Evolutionary conservation across 2,113 vertebrate species (phyloP).

Genomic region (Corythornis madagascariensis): DNA sequence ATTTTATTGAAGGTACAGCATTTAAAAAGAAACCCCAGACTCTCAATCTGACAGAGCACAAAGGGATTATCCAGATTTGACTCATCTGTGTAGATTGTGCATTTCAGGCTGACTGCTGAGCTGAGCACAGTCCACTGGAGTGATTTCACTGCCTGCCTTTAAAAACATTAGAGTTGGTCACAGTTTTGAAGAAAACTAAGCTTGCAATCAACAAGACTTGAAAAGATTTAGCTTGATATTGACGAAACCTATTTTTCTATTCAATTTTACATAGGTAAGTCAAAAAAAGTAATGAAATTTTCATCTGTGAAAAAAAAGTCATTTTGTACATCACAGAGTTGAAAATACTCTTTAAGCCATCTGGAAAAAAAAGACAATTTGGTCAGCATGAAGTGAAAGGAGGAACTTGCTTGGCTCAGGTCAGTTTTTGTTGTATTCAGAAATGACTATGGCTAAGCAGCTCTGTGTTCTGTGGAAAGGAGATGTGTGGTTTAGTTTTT

Average conservation of each 20-base stretch:
- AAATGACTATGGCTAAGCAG: not conserved
- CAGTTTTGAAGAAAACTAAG: not conserved
- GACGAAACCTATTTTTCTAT: not conserved
- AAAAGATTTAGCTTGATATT: not conserved
- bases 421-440: not conserved
- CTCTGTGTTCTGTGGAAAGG: not conserved
- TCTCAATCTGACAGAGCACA: constrained; percentile 25
- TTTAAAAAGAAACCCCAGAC: constrained; percentile 18
- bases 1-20: not conserved
- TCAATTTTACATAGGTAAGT: not conserved
- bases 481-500: not conserved
- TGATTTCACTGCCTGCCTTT: constrained; percentile 10
- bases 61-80: constrained; percentile 58
- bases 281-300: not conserved
- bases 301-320: not conserved
- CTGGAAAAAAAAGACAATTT: not conserved
- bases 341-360: not conserved
- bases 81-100: constrained; percentile 48
- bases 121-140: constrained; percentile 1
- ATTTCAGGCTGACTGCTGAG: constrained; percentile 37
- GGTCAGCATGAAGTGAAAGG: not conserved
- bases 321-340: not conserved
- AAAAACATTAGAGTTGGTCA: not conserved
- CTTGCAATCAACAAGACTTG: not conserved
- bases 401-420: constrained; percentile 22